A percentile compares a stretch with the other conserved stretches of the same genome.
Conservation (phyloP, 2,113 vertebrate species). For the Melanotaenia duboulayi region DNA sequence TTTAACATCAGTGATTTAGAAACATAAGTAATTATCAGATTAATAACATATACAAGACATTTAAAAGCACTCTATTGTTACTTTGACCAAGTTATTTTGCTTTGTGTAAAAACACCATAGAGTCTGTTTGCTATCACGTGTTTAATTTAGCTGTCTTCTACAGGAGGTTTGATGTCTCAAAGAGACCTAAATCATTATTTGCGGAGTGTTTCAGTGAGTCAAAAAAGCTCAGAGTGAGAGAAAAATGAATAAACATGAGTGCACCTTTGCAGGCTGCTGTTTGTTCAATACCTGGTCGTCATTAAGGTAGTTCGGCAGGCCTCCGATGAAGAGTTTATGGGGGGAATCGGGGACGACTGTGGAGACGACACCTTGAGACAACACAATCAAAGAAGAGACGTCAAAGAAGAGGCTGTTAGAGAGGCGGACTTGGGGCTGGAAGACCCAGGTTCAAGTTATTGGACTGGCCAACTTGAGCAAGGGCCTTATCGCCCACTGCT, state of each 20-base stretch:
- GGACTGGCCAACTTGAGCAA: too few relatives aligned
- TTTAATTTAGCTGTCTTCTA: conserved; percentile 1
- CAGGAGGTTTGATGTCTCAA: not conserved
- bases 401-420: not conserved
- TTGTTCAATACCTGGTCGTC: conserved; percentile 81
- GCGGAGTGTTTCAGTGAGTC: conserved; percentile 23
- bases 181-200: conserved; percentile 23
- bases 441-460: too few relatives aligned
- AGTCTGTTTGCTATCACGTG: not conserved
- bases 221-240: conserved; percentile 34
- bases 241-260: conserved; percentile 19
- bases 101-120: not conserved
- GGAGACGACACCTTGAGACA: conserved; percentile 79
- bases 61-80: not conserved
- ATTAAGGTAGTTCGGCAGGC: conserved; percentile 83
- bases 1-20: not conserved
- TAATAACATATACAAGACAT: conserved; percentile 2
- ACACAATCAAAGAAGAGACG: not conserved
- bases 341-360: conserved; percentile 85
- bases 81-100: not conserved
- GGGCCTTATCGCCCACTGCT: too few relatives aligned
- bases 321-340: conserved; percentile 85
- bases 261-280: conserved; percentile 21
- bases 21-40: conserved; percentile 6
- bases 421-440: too few relatives aligned